Evolutionary conservation across 1,140 invertebrate species (phyloP).

Genomic region (Akabosia matsudoensis): DNA sequence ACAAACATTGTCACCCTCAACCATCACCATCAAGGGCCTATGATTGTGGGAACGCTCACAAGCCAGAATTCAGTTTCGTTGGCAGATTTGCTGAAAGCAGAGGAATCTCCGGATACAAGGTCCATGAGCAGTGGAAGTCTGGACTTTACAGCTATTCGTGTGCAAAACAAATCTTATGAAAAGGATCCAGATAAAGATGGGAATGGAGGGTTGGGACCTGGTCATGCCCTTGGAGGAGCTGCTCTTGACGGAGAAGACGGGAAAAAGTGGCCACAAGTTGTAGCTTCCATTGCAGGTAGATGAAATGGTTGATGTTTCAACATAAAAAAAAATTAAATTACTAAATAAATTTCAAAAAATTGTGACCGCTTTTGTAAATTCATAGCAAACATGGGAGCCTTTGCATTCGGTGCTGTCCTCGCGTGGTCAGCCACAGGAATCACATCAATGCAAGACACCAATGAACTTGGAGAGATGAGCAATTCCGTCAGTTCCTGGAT

Average conservation of each 20-base stretch:
- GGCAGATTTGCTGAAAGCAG: background rate
- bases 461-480: background rate
- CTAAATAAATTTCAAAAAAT: background rate
- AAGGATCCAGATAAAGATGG: background rate
- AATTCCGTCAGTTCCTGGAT: conserved; percentile 8
- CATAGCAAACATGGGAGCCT: conserved; percentile 23
- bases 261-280: conserved; percentile 27
- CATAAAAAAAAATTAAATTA: too few species aligned
- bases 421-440: conserved; percentile 12
- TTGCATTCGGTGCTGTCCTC: conserved; percentile 13
- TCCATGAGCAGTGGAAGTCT: background rate
- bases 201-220: background rate
- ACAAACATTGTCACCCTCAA: conserved; percentile 13
- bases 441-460: background rate
- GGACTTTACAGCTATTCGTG: background rate
- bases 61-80: background rate
- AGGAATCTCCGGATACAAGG: background rate
- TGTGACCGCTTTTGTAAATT: background rate
- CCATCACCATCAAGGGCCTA: background rate
- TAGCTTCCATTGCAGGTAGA: conserved; percentile 30
- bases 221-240: background rate
- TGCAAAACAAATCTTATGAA: background rate
- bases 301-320: background rate
- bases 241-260: background rate
- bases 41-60: background rate